A percentile compares a stretch with the other conserved stretches of the same genome.
These are phyloP conservation scores for Chitala chitala DNA, from an alignment of 2,113 vertebrate genomes.

Conservation along the genomic window DNA sequence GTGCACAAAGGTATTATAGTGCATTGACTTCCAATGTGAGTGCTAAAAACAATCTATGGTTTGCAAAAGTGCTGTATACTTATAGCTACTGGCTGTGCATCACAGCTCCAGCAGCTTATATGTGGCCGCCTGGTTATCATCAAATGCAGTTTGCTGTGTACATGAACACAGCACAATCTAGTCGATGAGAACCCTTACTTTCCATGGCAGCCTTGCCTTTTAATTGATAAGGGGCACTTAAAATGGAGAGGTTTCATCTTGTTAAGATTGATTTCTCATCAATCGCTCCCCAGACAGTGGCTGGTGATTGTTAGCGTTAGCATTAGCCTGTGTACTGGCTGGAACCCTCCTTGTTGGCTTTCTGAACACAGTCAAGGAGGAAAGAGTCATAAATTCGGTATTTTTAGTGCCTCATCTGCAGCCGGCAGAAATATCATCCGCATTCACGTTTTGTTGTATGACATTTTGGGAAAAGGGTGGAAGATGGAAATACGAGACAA, in stretches of 20 bases:
- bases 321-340: too few species aligned
- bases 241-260: constrained; percentile 53
- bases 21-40: too few species aligned
- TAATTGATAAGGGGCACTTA: constrained; percentile 46
- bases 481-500: constrained; percentile 18
- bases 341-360: neutral
- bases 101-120: neutral
- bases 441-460: constrained; percentile 17
- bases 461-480: constrained; percentile 17
- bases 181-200: constrained; percentile 52
- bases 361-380: neutral
- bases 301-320: neutral
- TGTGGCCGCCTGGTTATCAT: neutral
- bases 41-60: too few species aligned
- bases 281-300: constrained; percentile 9
- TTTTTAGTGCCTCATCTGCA: constrained; percentile 19
- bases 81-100: too few species aligned
- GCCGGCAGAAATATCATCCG: constrained; percentile 10
- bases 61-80: too few species aligned
- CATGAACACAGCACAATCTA: neutral
- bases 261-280: constrained; percentile 62
- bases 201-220: constrained; percentile 38
- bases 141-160: neutral
- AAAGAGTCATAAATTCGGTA: neutral
- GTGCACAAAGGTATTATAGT: too few species aligned